Conservation (phyloP, 2,113 vertebrate species). For the Atlantisia rogersi region DNA sequence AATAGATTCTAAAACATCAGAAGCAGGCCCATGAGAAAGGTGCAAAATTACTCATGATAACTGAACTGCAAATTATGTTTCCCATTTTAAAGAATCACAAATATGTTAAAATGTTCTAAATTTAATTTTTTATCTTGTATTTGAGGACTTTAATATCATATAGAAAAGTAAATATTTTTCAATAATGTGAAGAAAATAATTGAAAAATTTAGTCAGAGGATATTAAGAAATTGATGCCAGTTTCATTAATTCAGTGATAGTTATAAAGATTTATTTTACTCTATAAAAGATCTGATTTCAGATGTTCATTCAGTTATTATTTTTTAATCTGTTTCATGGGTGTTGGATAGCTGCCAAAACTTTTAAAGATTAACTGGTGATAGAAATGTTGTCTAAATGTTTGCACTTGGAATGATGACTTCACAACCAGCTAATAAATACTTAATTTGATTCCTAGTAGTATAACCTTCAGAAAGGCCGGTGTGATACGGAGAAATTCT, state of each 20-base stretch:
- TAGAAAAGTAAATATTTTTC: neutral
- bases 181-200: neutral
- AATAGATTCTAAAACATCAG: neutral
- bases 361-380: conserved; percentile 41
- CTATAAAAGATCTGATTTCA: neutral
- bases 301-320: neutral
- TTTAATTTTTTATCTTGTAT: neutral
- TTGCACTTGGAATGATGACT: conserved; percentile 12
- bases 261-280: neutral
- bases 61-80: neutral
- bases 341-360: neutral
- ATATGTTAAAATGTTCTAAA: neutral
- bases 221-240: neutral
- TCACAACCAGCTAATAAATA: conserved; percentile 46
- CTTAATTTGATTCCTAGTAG: conserved; percentile 44
- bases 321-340: neutral
- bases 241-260: neutral
- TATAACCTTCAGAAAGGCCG: conserved; percentile 15
- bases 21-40: neutral
- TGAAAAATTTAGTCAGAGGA: neutral
- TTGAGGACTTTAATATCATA: neutral
- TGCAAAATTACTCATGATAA: neutral
- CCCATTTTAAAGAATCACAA: neutral
- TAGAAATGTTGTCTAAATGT: conserved; percentile 13
- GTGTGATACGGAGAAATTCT: neutral